A percentile compares a stretch with the other conserved stretches of the same genome.
Conservation (phyloP, 30 jellyfish, hydroid and myxozoan genomes). For the Sanderia malayensis region DNA sequence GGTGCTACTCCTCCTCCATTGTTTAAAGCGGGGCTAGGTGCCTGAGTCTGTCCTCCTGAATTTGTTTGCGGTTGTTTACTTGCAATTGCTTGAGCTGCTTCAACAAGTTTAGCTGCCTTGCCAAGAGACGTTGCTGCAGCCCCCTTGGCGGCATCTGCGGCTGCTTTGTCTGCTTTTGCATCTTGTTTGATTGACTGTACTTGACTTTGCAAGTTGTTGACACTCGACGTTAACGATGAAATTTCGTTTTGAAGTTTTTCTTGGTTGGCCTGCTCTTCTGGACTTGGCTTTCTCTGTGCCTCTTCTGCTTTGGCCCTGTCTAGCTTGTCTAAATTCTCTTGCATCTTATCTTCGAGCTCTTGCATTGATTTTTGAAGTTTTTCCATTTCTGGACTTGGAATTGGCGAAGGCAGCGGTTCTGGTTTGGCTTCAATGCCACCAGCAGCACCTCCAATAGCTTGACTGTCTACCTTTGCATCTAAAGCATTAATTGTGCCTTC, state of each 20-base stretch:
- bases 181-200: conserved; percentile 77
- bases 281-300: conserved; percentile 55
- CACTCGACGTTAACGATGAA: conserved; percentile 15
- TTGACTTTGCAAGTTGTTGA: conserved; percentile 74
- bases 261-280: conserved; percentile 71
- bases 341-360: conserved; percentile 79
- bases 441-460: conserved; percentile 29
- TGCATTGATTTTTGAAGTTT: conserved; percentile 81
- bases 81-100: conserved; percentile 39
- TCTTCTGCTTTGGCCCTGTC: conserved; percentile 61
- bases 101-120: conserved; percentile 57
- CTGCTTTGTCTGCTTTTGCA: conserved; percentile 67
- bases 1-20: conserved; percentile 87
- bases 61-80: conserved; percentile 27
- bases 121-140: conserved; percentile 57
- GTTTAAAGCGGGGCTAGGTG: conserved; percentile 80
- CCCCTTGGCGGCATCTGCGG: conserved; percentile 69
- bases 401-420: conserved; percentile 44
- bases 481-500: conserved; percentile 77
- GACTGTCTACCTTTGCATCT: conserved; percentile 60
- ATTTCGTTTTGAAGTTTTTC: conserved; percentile 19
- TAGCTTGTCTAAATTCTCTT: conserved; percentile 81
- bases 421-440: conserved; percentile 31
- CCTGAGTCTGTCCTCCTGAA: conserved; percentile 76
- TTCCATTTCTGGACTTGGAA: conserved; percentile 62